A percentile compares a stretch with the other conserved stretches of the same genome.
phyloP scores from a whole-genome alignment of 2,113 vertebrate species.

The Andinoacara biseriatus region DNA sequence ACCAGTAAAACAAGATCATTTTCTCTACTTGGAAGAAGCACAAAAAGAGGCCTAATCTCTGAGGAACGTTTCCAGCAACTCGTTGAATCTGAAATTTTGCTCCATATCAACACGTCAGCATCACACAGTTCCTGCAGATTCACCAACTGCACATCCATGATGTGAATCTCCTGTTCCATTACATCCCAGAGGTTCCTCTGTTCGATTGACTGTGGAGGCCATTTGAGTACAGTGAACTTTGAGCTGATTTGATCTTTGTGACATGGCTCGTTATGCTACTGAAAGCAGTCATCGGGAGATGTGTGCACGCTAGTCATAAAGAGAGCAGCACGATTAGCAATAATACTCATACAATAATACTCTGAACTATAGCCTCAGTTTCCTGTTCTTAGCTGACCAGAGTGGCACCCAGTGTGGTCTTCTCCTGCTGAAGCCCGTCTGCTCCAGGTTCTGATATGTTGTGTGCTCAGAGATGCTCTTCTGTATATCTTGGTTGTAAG shows the following conservation, averaged over 20 bases:
- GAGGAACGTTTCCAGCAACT: not conserved
- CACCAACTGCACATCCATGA: too few relatives aligned
- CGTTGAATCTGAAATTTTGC: not conserved
- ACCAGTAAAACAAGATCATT: not conserved
- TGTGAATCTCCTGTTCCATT: too few relatives aligned
- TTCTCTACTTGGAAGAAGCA: not conserved
- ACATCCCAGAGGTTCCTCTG: too few relatives aligned
- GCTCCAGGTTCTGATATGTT: not conserved
- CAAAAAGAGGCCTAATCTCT: not conserved
- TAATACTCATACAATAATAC: not conserved
- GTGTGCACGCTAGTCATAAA: not conserved
- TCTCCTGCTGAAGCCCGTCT: not conserved
- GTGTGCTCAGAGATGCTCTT: not conserved
- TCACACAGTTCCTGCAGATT: not conserved
- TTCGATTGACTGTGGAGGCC: not conserved
- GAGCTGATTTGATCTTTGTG: not conserved
- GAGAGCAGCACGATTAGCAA: not conserved
- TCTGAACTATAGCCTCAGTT: not conserved
- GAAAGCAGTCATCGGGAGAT: not conserved
- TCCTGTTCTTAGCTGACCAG: not conserved
- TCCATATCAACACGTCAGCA: not conserved
- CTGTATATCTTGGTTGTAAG: not conserved
- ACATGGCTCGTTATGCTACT: not conserved
- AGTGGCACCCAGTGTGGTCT: not conserved
- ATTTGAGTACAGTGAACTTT: not conserved